Conservation (phyloP, 2,888 invertebrate species). For the Drosophila stalkeri region DNA sequence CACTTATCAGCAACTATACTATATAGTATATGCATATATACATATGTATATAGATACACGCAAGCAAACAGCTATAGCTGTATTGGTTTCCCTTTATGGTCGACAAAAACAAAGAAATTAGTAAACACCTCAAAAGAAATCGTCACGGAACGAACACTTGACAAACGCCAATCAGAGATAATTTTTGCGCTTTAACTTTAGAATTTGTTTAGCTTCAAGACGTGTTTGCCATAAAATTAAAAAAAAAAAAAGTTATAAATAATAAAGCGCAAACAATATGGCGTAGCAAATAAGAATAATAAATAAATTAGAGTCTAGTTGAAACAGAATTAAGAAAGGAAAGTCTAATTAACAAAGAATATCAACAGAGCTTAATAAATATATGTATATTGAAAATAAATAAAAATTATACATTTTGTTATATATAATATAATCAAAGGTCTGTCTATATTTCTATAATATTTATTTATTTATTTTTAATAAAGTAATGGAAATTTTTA, state of each 20-base stretch:
- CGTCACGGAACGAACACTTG: conserved; percentile 12
- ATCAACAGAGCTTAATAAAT: neutral
- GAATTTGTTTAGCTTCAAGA: neutral
- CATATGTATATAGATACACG: neutral
- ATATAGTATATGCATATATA: neutral
- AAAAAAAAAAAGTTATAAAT: conserved; percentile 5
- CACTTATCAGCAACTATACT: conserved; percentile 37
- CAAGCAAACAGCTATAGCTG: neutral
- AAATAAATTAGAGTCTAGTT: neutral
- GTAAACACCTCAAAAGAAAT: conserved; percentile 22
- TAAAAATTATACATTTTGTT: no score
- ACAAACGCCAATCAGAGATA: conserved; percentile 26
- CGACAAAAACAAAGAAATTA: conserved; percentile 30
- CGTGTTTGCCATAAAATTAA: conserved; percentile 10
- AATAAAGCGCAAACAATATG: conserved; percentile 35
- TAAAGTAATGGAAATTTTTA: neutral
- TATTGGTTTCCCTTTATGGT: neutral
- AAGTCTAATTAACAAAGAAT: neutral
- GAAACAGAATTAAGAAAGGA: conserved; percentile 6
- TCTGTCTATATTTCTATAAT: no score
- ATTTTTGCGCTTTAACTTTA: conserved; percentile 28
- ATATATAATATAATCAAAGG: no score
- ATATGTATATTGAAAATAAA: no score
- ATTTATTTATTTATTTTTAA: neutral
- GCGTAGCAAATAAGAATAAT: conserved; percentile 34